Evolutionary conservation across 2,113 vertebrate genomes (phyloP).

Genomic region (Phoxinus phoxinus): DNA sequence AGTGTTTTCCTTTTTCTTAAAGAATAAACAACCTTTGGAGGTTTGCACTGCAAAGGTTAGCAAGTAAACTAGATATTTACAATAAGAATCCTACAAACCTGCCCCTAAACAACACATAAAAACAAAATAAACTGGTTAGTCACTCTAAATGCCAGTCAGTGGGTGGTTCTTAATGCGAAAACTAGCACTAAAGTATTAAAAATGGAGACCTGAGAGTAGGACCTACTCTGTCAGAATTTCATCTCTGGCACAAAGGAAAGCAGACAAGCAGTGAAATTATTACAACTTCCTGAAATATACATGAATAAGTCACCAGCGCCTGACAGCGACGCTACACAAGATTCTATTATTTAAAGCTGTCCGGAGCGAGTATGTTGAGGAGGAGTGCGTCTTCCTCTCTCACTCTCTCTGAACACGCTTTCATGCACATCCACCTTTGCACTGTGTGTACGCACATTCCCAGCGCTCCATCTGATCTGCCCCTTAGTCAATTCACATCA

Average conservation of each 20-base stretch:
- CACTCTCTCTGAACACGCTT: conserved; percentile 11
- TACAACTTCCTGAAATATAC: conserved; percentile 67
- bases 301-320: conserved; percentile 62
- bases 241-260: conserved; percentile 61
- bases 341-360: conserved; percentile 66
- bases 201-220: conserved; percentile 62
- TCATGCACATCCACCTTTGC: conserved; percentile 32
- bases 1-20: conserved; percentile 13
- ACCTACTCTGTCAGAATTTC: conserved; percentile 65
- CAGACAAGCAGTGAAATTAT: conserved; percentile 62
- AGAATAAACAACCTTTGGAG: conserved; percentile 1
- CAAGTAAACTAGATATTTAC: neutral
- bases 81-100: neutral
- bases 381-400: conserved; percentile 48
- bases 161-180: neutral
- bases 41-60: neutral
- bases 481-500: conserved; percentile 39
- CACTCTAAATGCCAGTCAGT: neutral
- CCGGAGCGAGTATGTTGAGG: conserved; percentile 37
- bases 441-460: conserved; percentile 7
- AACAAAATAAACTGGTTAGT: neutral
- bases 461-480: conserved; percentile 21
- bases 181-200: conserved; percentile 44
- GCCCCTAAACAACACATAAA: neutral
- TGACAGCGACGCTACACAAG: conserved; percentile 53